These are phyloP conservation scores for Lytechinus variegatus DNA, from an alignment of 35 echinoderm and acorn worm species.

Conservation along the genomic window DNA sequence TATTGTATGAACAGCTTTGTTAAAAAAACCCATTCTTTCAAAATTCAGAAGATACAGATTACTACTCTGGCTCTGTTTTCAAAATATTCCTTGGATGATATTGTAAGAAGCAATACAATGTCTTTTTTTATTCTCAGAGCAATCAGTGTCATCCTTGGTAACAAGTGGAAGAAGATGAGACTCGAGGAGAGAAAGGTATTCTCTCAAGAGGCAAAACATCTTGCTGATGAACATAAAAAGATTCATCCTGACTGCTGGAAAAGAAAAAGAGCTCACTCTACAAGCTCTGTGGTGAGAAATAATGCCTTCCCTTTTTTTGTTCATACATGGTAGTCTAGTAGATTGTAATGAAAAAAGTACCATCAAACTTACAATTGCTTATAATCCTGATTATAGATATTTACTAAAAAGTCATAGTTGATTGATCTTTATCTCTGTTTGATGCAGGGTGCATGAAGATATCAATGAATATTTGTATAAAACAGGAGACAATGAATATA, in stretches of 20 bases:
- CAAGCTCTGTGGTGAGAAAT: slow-evolving; percentile 38
- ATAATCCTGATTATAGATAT: no score
- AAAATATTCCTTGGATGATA: neutral
- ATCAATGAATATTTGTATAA: no score
- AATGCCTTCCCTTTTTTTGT: neutral
- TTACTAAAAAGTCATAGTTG: no score
- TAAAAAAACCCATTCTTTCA: no score
- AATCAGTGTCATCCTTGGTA: slow-evolving; percentile 66
- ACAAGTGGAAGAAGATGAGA: slow-evolving; percentile 65
- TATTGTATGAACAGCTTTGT: no score
- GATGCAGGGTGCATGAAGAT: no score
- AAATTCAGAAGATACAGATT: neutral
- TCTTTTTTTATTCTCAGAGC: slow-evolving; percentile 46
- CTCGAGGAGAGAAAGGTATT: slow-evolving; percentile 54
- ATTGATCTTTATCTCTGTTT: no score
- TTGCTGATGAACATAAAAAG: slow-evolving; percentile 70
- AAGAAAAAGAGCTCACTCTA: slow-evolving; percentile 51
- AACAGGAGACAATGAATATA: no score
- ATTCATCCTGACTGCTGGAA: slow-evolving; percentile 73
- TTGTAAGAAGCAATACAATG: neutral
- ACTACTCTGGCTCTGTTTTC: neutral
- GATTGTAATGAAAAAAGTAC: no score
- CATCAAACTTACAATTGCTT: no score
- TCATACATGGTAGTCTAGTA: neutral
- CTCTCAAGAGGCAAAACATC: slow-evolving; percentile 59